Evolutionary conservation across 2,888 invertebrate species (phyloP), one percentile per base, ranked within the genome.

Genomic region (Epiperipatus broadwayi): DNA sequence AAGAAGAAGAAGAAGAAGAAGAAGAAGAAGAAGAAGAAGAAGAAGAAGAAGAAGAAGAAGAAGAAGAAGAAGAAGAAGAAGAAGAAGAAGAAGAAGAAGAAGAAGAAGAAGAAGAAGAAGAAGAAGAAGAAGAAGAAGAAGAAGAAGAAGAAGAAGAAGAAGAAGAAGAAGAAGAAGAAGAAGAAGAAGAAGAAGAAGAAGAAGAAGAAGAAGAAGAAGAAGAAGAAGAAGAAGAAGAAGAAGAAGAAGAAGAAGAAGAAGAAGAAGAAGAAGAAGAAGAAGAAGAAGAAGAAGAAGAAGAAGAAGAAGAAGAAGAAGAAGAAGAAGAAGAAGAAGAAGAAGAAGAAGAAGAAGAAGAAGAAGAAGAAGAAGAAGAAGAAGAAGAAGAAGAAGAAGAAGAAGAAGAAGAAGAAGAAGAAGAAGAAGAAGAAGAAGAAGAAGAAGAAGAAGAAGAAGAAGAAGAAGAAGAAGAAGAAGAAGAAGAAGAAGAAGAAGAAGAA

Each of bases 191-290:
- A 15, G 7, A 12, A 18, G 34, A 15, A 34, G 19, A 12, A 18
- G 14, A 12, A 34, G 12, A 12, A 34, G 34, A 7, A 34, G 19
- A 7, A 18, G 19, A 7, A 34, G 34, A 10, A 34, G 31, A n/a
- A 31, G 31, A n/a, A 31, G 31, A n/a, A 31, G 31, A n/a, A 31
- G 31, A n/a, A 31, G 31, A n/a, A 31, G 31, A n/a, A 34, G 34
- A 12, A 18, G 16, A 10, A 34, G 34, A 12, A 34, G 19, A 12
- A 18, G 14, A 7, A 34, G 34, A 7, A 34, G 19, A 7, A 34
- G 12, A 15, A 34, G 19, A 15, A 34, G 34, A 12, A 18, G 16
- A 12, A 15, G 7, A 34, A 18, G 12, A 12, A 18, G 16, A 12
- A 34, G 34, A 12, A 34, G 19, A 12, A 34, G 16, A 7, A 34